These are phyloP conservation scores for Sinella curviseta DNA, from an alignment of 1,140 invertebrate species.

Conservation along the genomic window DNA sequence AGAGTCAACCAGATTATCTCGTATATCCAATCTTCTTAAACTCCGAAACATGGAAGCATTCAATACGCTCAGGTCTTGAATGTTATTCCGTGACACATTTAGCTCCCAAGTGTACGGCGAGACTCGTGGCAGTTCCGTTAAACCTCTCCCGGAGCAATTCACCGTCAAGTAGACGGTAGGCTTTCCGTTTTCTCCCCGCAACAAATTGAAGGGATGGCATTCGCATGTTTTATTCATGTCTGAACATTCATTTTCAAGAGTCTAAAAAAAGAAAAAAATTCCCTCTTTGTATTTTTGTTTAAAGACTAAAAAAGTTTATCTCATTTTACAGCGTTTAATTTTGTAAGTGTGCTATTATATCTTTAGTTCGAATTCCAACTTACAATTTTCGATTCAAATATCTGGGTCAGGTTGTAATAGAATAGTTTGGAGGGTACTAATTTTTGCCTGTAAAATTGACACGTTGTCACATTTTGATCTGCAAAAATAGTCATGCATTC, in stretches of 20 bases:
- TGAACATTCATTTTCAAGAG: conserved; percentile 1
- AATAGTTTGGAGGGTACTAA: not conserved
- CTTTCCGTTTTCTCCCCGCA: not conserved
- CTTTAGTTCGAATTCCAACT: no score
- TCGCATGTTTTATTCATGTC: conserved; percentile 1
- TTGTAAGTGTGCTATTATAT: no score
- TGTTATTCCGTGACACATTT: conserved; percentile 29
- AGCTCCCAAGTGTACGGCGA: conserved; percentile 24
- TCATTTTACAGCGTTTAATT: no score
- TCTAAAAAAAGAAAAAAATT: conserved; percentile 2
- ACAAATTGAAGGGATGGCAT: conserved; percentile 4
- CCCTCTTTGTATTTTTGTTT: no score
- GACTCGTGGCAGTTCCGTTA: conserved; percentile 32
- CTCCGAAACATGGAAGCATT: conserved; percentile 21
- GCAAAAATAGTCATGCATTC: not conserved
- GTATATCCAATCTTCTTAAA: conserved; percentile 4
- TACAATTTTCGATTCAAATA: not conserved
- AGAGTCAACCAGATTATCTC: conserved; percentile 29
- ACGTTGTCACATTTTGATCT: not conserved
- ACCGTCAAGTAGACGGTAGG: not conserved
- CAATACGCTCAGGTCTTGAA: conserved; percentile 12
- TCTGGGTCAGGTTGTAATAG: not conserved
- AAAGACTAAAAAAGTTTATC: no score
- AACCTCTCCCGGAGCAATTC: conserved; percentile 26
- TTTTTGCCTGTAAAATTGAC: conserved; percentile 9